phyloP scores from a whole-genome alignment of 2,113 vertebrate species.

The Tylochromis polylepis region DNA sequence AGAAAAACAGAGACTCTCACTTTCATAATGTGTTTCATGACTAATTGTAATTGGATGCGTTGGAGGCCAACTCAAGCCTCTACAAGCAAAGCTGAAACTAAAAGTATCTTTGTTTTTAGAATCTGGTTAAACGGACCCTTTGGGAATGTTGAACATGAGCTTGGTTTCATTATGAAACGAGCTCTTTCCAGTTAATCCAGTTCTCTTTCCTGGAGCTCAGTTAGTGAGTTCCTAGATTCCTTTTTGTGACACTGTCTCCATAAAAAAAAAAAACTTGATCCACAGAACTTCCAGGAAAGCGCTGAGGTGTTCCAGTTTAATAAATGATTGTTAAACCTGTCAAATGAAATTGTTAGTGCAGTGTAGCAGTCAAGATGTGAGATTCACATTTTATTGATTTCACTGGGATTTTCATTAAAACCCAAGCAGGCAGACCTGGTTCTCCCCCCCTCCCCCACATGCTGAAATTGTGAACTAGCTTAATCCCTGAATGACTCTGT shows the following conservation, averaged over 20 bases:
- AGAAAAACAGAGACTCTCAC: fast-evolving
- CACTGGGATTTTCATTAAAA: background rate
- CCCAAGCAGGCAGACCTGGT: background rate
- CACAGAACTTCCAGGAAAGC: background rate
- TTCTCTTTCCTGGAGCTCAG: background rate
- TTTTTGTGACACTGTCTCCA: background rate
- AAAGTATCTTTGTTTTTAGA: background rate
- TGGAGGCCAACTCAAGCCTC: background rate
- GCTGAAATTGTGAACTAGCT: background rate
- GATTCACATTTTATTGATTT: background rate
- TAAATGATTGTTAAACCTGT: background rate
- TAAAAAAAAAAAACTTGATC: background rate
- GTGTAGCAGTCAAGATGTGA: background rate
- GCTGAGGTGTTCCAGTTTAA: background rate
- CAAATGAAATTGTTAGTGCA: background rate
- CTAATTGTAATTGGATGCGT: background rate
- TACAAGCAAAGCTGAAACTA: background rate
- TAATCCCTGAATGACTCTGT: background rate
- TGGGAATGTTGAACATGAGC: background rate
- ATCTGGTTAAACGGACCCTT: background rate
- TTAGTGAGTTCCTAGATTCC: too few relatives aligned
- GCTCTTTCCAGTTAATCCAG: background rate
- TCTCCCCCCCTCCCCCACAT: background rate
- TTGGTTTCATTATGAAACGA: background rate
- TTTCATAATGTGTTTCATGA: background rate